Conservation (phyloP, 2,113 vertebrate genomes). For the Noctilio leporinus region DNA sequence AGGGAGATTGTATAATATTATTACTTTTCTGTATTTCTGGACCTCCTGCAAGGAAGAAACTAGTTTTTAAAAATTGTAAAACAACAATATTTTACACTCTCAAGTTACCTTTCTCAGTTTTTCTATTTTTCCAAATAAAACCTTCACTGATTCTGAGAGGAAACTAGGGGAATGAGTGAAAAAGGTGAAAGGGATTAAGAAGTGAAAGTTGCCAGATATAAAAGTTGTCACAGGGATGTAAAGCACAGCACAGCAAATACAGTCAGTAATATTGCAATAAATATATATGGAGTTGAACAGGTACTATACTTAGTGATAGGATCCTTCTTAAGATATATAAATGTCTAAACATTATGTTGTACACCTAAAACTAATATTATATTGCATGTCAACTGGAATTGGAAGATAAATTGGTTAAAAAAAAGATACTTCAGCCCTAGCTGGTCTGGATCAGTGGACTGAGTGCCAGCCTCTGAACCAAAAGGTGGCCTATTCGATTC, state of each 20-base stretch:
- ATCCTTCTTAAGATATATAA: neutral
- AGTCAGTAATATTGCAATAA: neutral
- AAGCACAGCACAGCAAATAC: neutral
- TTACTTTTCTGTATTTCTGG: neutral
- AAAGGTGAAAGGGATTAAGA: neutral
- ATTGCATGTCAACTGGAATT: neutral
- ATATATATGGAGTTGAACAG: no score
- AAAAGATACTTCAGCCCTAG: no score
- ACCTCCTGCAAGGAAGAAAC: neutral
- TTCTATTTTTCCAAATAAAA: conserved; percentile 28
- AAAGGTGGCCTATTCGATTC: no score
- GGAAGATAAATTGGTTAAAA: neutral
- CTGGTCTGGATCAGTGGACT: no score
- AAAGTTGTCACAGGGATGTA: neutral
- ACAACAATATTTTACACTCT: neutral
- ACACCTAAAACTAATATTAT: neutral
- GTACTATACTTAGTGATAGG: no score
- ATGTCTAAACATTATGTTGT: neutral
- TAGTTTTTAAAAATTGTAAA: neutral
- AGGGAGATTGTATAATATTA: neutral
- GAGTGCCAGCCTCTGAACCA: no score
- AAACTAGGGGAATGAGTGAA: neutral
- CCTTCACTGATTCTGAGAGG: neutral
- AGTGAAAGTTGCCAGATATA: neutral
- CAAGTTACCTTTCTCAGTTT: neutral